Evolutionary conservation across 2,113 vertebrate species (phyloP).

Genomic region (human (Homo sapiens)): DNA sequence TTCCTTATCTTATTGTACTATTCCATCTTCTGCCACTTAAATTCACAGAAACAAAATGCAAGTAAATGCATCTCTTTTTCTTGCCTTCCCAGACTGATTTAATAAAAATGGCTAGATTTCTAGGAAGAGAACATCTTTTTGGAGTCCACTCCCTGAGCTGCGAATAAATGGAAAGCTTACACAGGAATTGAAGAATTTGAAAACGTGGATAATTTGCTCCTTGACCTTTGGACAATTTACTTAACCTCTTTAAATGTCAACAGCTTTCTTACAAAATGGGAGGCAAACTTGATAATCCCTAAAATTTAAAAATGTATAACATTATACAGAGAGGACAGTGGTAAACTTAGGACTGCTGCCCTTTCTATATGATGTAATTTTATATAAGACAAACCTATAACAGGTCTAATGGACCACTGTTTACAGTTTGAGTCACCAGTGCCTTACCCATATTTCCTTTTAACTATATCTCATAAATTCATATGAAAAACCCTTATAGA

Average conservation of each 20-base stretch:
- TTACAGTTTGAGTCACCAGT: not conserved
- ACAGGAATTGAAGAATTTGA: not conserved
- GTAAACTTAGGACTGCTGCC: not conserved
- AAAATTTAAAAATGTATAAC: not conserved
- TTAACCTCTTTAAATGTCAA: constrained; percentile 3
- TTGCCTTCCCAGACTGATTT: constrained; percentile 51
- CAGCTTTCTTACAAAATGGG: not conserved
- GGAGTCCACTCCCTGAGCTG: not conserved
- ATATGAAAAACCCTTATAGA: not conserved
- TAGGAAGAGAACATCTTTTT: constrained; percentile 53
- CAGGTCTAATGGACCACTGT: not conserved
- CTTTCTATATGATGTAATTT: not conserved
- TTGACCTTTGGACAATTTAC: not conserved
- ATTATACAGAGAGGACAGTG: not conserved
- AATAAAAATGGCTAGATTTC: constrained; percentile 51
- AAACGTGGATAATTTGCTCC: not conserved
- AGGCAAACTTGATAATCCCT: not conserved
- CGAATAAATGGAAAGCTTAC: not conserved
- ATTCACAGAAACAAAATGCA: constrained; percentile 30
- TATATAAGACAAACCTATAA: not conserved
- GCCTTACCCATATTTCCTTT: not conserved
- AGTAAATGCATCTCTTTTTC: constrained; percentile 20
- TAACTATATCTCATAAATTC: not conserved
- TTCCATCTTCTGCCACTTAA: not conserved
- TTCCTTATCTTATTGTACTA: constrained; percentile 25